Conservation (phyloP, 2,797 vertebrate species). For the Pantherophis alleghaniensis region DNA sequence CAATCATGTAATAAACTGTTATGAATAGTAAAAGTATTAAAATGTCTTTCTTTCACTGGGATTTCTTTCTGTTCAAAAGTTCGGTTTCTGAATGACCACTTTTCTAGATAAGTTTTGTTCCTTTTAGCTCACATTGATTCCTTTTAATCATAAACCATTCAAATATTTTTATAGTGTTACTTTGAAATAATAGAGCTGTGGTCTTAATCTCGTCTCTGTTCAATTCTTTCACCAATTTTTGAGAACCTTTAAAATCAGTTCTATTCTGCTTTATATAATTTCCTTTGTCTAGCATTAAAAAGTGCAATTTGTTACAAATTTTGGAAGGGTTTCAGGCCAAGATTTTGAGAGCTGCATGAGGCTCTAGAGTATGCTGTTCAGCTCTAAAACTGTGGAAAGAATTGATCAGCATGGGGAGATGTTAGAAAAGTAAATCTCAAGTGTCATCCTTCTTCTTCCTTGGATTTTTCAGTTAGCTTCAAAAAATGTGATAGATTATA, state of each 20-base stretch:
- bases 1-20: constrained; percentile 44
- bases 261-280: not conserved
- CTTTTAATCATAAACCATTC: constrained; percentile 40
- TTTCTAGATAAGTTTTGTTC: constrained; percentile 51
- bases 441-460: not conserved
- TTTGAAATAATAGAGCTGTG: not conserved
- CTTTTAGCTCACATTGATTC: constrained; percentile 44
- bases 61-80: not conserved
- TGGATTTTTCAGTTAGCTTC: not conserved
- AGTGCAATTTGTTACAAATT: not conserved
- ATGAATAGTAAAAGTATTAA: constrained; percentile 3
- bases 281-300: not conserved
- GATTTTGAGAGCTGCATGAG: not conserved
- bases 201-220: constrained; percentile 25
- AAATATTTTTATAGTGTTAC: constrained; percentile 45
- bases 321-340: not conserved
- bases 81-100: constrained; percentile 46
- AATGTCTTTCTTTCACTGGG: not conserved
- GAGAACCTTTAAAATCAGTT: not conserved
- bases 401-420: not conserved
- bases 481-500: not conserved
- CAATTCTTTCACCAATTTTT: constrained; percentile 9
- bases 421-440: not conserved
- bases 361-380: not conserved
- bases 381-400: not conserved